A percentile compares a stretch with the other conserved stretches of the same genome.
phyloP scores from a whole-genome alignment of 2,113 vertebrate species.

The Xenopus laevis region DNA sequence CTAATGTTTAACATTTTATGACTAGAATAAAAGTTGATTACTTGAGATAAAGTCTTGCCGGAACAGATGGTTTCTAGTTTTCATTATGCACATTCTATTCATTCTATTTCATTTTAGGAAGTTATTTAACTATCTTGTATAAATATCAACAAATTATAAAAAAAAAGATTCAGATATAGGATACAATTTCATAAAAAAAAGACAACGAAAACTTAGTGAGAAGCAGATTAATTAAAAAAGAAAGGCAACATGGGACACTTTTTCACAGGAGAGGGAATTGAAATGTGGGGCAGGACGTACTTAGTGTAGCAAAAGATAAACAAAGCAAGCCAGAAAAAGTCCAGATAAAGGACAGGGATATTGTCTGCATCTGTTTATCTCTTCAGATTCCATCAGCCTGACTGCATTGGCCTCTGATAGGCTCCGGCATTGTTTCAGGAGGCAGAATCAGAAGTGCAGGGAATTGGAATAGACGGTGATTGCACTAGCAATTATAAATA shows the following conservation, averaged over 20 bases:
- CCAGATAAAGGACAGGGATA: too few relatives aligned
- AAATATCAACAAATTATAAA: constrained; percentile 51
- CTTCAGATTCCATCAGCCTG: too few relatives aligned
- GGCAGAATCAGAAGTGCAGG: too few relatives aligned
- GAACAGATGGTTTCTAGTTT: constrained; percentile 48
- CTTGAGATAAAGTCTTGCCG: constrained; percentile 54
- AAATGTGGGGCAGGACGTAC: too few relatives aligned
- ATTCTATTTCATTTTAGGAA: too few relatives aligned
- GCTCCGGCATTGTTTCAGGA: too few relatives aligned
- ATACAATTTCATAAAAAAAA: constrained; percentile 46
- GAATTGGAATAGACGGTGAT: too few relatives aligned
- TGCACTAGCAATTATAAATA: too few relatives aligned
- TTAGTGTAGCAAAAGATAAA: too few relatives aligned
- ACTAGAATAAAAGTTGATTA: constrained; percentile 53
- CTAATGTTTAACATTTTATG: constrained; percentile 46
- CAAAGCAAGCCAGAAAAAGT: too few relatives aligned
- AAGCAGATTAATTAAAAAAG: background rate
- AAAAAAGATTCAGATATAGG: constrained; percentile 42
- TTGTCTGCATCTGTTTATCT: too few relatives aligned
- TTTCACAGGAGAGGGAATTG: background rate
- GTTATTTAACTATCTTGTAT: constrained; percentile 49
- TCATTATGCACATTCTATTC: constrained; percentile 33
- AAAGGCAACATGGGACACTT: background rate
- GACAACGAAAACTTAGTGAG: constrained; percentile 46
- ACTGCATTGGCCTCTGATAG: too few relatives aligned